Percentiles rank a stretch among this genome's conserved stretches.
Evolutionary conservation across 2,113 vertebrate species (phyloP).

Genomic region (Suncus etruscus): DNA sequence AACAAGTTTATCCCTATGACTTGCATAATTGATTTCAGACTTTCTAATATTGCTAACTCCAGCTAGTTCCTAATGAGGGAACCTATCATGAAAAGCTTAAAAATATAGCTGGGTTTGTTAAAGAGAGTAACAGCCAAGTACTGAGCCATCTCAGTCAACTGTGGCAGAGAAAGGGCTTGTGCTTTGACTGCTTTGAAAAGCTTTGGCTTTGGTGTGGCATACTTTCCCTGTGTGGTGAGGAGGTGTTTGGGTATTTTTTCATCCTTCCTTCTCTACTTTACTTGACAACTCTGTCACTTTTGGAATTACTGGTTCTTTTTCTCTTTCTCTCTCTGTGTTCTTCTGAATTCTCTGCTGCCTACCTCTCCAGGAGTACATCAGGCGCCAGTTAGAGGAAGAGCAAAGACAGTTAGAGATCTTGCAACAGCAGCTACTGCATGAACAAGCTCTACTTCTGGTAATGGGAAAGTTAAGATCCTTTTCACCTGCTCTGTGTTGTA

Average conservation of each 20-base stretch:
- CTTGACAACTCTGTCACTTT: constrained; percentile 64
- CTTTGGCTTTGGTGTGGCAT: constrained; percentile 50
- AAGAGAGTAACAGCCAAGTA: neutral
- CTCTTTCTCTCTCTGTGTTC: constrained; percentile 77
- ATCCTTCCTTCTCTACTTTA: constrained; percentile 52
- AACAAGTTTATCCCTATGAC: neutral
- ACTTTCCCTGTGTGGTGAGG: constrained; percentile 56
- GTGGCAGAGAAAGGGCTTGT: neutral
- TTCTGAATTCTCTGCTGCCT: constrained; percentile 84
- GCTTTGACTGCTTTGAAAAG: constrained; percentile 58
- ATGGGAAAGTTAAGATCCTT: constrained; percentile 84
- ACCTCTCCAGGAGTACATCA: constrained; percentile 96
- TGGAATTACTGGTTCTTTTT: constrained; percentile 84
- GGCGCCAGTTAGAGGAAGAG: constrained; percentile 99
- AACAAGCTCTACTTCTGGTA: constrained; percentile 99
- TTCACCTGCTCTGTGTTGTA: neutral
- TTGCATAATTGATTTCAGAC: neutral
- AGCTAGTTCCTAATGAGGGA: neutral
- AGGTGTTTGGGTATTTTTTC: constrained; percentile 48
- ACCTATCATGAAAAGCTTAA: neutral
- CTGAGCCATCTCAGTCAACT: neutral
- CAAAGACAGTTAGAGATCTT: constrained; percentile 99
- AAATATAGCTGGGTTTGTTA: constrained; percentile 9
- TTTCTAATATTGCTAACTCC: neutral
- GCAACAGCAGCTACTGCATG: constrained; percentile 99